phyloP scores from a whole-genome alignment of 1,140 invertebrate genomes.

The Cataglyphis hispanica region DNA sequence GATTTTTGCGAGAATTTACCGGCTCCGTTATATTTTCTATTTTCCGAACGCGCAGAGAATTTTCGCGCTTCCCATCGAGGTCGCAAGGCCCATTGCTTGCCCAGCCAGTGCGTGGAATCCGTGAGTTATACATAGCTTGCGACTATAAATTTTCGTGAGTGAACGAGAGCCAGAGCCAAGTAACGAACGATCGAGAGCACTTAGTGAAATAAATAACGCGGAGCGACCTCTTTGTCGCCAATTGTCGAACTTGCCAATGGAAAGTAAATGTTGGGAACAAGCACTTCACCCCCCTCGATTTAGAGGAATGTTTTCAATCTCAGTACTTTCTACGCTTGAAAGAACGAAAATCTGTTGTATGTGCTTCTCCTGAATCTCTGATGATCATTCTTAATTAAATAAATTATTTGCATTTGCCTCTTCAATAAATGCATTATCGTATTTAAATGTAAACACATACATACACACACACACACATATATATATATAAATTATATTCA shows the following conservation, averaged over 20 bases:
- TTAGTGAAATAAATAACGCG: conserved; percentile 85
- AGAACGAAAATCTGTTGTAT: conserved; percentile 28
- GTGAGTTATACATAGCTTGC: conserved; percentile 68
- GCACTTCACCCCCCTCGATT: conserved; percentile 68
- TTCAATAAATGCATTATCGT: neutral
- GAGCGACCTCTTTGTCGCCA: conserved; percentile 84
- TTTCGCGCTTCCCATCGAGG: conserved; percentile 65
- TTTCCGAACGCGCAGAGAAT: conserved; percentile 58
- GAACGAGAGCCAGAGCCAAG: conserved; percentile 80
- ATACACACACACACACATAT: no score
- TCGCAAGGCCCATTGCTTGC: conserved; percentile 66
- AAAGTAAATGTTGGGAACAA: conserved; percentile 73
- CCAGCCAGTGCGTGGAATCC: conserved; percentile 46
- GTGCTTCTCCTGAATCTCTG: neutral
- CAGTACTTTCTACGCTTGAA: conserved; percentile 46
- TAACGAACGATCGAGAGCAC: conserved; percentile 84
- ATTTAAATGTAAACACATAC: neutral
- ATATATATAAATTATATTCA: neutral
- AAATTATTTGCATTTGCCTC: conserved; percentile 45
- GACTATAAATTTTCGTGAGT: conserved; percentile 76
- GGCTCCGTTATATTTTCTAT: conserved; percentile 56
- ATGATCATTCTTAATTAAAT: conserved; percentile 12
- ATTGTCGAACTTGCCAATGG: conserved; percentile 83
- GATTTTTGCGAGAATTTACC: conserved; percentile 56
- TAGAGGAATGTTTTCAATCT: conserved; percentile 73